These are phyloP conservation scores for Cettia cetti DNA, from an alignment of 2,113 vertebrate genomes.

Conservation along the genomic window DNA sequence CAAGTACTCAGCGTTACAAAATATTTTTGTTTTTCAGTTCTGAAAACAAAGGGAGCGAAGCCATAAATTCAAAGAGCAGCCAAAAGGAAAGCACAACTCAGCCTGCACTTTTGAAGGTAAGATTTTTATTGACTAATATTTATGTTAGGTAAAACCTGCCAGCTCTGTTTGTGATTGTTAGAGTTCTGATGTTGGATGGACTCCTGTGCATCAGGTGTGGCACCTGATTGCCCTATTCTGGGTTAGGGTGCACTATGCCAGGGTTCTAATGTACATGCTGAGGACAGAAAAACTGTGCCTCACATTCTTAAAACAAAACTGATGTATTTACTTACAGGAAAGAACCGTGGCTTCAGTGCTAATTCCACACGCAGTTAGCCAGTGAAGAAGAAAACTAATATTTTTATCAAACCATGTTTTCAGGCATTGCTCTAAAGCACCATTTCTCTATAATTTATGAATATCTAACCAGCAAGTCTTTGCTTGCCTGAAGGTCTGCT, in stretches of 20 bases:
- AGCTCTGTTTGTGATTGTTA: not conserved
- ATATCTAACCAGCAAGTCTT: not conserved
- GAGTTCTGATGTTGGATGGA: not conserved
- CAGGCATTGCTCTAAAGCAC: not conserved
- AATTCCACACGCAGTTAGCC: not conserved
- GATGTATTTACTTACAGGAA: fast-evolving
- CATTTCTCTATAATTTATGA: not conserved
- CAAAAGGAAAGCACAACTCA: conserved; percentile 69
- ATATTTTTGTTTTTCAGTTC: conserved; percentile 73
- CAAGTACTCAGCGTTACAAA: not conserved
- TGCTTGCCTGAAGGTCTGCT: not conserved
- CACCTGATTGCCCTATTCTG: not conserved
- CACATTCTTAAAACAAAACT: not conserved
- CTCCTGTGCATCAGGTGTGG: not conserved
- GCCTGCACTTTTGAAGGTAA: conserved; percentile 71
- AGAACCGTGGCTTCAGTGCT: not conserved
- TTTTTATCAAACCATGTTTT: not conserved
- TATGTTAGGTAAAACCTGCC: not conserved
- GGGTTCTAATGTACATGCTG: not conserved
- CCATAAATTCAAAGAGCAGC: conserved; percentile 40
- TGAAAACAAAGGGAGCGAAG: conserved; percentile 72
- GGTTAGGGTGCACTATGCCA: not conserved
- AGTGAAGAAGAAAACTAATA: not conserved
- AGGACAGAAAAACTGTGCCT: not conserved
- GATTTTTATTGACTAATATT: conserved; percentile 20